Evolutionary conservation across 2,888 invertebrate genomes (phyloP).

Genomic region (Stegophylla sp.): DNA sequence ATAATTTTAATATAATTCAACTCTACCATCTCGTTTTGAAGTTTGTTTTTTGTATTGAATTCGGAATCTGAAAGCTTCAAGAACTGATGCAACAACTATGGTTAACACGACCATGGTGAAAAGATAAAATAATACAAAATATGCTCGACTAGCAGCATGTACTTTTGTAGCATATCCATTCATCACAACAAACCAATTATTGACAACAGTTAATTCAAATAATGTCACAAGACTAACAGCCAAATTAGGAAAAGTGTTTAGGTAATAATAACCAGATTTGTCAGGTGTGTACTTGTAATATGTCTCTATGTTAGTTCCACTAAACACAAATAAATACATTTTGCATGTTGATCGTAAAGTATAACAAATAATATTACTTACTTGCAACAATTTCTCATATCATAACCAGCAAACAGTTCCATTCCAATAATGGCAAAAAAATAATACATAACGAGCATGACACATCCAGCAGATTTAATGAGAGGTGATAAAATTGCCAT

Average conservation of each 20-base stretch:
- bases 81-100: slow-evolving; percentile 85
- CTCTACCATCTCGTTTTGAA: slow-evolving; percentile 75
- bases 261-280: slow-evolving; percentile 82
- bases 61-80: slow-evolving; percentile 86
- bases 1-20: neutral
- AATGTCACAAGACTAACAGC: slow-evolving; percentile 80
- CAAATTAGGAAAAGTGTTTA: slow-evolving; percentile 84
- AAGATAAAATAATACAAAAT: slow-evolving; percentile 87
- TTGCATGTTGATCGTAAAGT: neutral
- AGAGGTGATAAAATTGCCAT: slow-evolving; percentile 81
- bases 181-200: slow-evolving; percentile 93
- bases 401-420: slow-evolving; percentile 80
- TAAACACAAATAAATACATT: slow-evolving; percentile 64
- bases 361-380: slow-evolving; percentile 66
- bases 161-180: slow-evolving; percentile 79
- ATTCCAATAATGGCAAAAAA: slow-evolving; percentile 89
- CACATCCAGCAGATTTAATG: slow-evolving; percentile 78
- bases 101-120: slow-evolving; percentile 91
- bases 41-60: slow-evolving; percentile 86
- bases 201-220: slow-evolving; percentile 88
- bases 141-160: slow-evolving; percentile 77
- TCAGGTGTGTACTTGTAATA: slow-evolving; percentile 75
- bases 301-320: slow-evolving; percentile 83
- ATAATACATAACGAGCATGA: slow-evolving; percentile 84
- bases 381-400: slow-evolving; percentile 83